Evolutionary conservation across 2,888 invertebrate species (phyloP), one percentile per base, ranked within the genome.

Genomic region (Dermolepida albohirtum): DNA sequence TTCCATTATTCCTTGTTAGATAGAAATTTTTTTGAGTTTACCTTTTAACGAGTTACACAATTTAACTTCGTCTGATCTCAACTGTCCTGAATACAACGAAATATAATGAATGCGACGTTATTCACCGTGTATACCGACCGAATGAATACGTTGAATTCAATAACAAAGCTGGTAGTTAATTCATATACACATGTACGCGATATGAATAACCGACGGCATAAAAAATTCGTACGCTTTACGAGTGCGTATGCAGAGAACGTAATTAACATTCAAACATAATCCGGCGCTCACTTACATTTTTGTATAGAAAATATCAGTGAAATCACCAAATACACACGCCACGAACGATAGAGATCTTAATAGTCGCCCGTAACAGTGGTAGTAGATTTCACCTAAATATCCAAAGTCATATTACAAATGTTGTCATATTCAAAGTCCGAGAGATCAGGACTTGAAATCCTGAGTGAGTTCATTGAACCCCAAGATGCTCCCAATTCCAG

Each of bases 401-500:
- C 49, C 47, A 17, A 57, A 55, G 66, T 55, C 55, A 66, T 29
- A 44, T 62, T 55, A 69, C 69, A 69, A 10, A 64, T 65, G 71
- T 64, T 64, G 68, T 63, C 64, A 62, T 69, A 68, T 50, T 66
- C 69, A 69, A 67, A 71, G 70, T 52, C 68, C 64, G 66, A 66
- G 68, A 70, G 70, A 68, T 70, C 62, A 67, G 70, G 69, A 70
- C 68, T 44, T 59, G 59, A 59, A 59, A 59, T 59, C 44, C 59
- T 59, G 59, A 43, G 59, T 44, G 64, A 52, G 68, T 71, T 70
- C 71, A 66, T 66, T 63, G 67, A 64, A 73, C 69, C 73, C 43
- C 66, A 55, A 63, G 66, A 57, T 73, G 69, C 68, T 73, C 67
- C 73, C 72, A 73, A 73, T 73, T 72, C 70, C 65, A 51, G 68